Base-by-base conservation (phyloP, 2,113 vertebrate species). In the Lophura nycthemera region DNA sequence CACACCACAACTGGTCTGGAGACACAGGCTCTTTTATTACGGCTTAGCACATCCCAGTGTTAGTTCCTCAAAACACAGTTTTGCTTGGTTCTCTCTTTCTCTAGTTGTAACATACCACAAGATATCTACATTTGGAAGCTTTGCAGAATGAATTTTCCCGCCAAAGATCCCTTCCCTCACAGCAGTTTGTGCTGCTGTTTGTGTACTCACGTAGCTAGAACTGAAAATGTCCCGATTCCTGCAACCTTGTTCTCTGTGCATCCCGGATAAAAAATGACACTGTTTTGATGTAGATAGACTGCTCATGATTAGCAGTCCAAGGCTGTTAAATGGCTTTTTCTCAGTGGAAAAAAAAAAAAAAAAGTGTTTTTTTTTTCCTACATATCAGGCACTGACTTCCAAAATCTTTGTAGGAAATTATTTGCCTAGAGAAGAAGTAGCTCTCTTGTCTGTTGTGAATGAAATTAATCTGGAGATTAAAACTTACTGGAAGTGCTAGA, bases 71-170 rank as follows among this genome's bases (percentile, higher is more conserved):
- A 96, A 96, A 38, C 4, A 52, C 30, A 64, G 61, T 4, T 63
- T 90, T 43, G 25, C 54, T 83, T 56, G 5, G 10, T 97, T 97
- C 94, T 95, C 82, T 60, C 96, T 96, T 97, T 97, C 79, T 94
- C 10, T 6, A 60, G 91, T 69, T 2, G 1, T 52, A 86, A 83
- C 52, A 54, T 8, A 24, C 15, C 30, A 25, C 48, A 54, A 29
- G 30, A 20, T 54, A 11, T 64, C 12, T 56, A 52, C 36, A 56
- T 40, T 29, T 79, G 38, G 38, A 56, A 56, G 18, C 77, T 61
- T 74, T 91, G 69, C 61, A 90, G 72, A 91, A 83, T 42, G 5
- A 79, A 60, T 92, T 92, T 86, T 96, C 94, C 83, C 30, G 8
- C 90, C 94, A 64, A 84, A 95, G 84, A 27, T 36, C 27, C 66